Evolutionary conservation across 2,888 invertebrate species (phyloP), one percentile per base, ranked within the genome.

Genomic region (Patella pellucida): DNA sequence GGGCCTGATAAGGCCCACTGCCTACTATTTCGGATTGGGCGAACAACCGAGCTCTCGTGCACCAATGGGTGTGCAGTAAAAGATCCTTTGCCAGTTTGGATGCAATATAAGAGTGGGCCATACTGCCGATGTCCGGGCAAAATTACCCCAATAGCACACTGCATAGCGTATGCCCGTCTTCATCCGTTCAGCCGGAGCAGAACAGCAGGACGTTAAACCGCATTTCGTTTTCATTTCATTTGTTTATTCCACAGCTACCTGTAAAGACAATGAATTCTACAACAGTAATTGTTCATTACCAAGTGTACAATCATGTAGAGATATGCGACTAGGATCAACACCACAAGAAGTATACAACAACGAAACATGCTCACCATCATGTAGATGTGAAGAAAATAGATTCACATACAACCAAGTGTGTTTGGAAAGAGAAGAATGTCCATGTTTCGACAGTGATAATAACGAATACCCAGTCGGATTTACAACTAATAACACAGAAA

Each of bases 341-440:
- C 19, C 23, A 23, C 19, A 62, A 62, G 19, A 62, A 23, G 41
- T 41, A 41, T 41, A 41, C 41, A 41, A 41, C 41, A 62, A 62
- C 23, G 19, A 62, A 23, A 62, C 62, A 15, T 62, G 62, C 23
- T 19, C 11, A 62, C 19, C 19, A 62, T 11, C 62, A 19, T 62
- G 62, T 62, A 62, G 23, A 62, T 62, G 62, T 62, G 62, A 11
- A 23, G 62, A 62, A 62, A 23, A 23, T 23, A 23, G 12, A 19
- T 62, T 16, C 23, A 23, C 19, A 62, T 62, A 23, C 19, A 62
- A 62, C 16, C 19, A 23, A 12, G 69, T 68, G 69, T 86, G 86
- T 75, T 69, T 84, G 16, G 79, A 77, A 16, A 75, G 74, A 12
- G 71, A 76, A 16, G 74, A 83, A 19, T 86, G 86, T 73, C 77